Base-by-base conservation (phyloP, 1,140 invertebrate genomes). In the Atta texana region DNA sequence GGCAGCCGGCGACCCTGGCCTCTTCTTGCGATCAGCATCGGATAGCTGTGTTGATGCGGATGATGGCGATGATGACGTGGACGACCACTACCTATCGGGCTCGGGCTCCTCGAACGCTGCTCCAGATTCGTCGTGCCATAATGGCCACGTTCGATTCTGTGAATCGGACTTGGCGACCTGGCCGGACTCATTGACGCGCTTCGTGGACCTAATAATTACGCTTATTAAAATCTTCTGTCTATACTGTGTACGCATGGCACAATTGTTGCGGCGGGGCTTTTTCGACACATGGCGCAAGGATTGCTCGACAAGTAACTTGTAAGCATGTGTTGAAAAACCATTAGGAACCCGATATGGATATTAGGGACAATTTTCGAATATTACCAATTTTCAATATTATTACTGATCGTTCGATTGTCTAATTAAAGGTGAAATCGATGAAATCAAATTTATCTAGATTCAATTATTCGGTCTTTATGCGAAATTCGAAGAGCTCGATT, bases 71-170 rank as follows among this genome's bases (percentile, higher is more conserved):
- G 95, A n/a, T 89, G 88, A 34, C 90, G 90, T 3, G 95, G 87
- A 91, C 94, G 95, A 92, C 94, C 93, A 78, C 94, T 94, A 90
- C 93, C 96, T 90, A 95, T 96, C 93, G 96, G 97, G 95, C 97
- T 98, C 89, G 97, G 97, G 92, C 97, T 97, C 90, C 97, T 96
- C 92, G 97, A 98, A 92, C 97, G 96, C 95, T 97, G 97, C 95
- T 97, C 97, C 95, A 98, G 96, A 95, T 96, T 97, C 92, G 97
- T 98, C 93, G 98, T 98, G 78, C 97, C 97, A 94, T 97, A 97
- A 91, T 95, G 94, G 82, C 95, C 95, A 51, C 95, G 94, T 49
- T 95, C 94, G 76, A 95, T 94, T 88, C 95, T 94, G 89, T 96
- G 96, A 87, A 96, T 96, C 31, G 98, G 98, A 91, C 97, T 98